phyloP scores from a whole-genome alignment of 2,113 vertebrate species.

The Corythornis madagascariensis region DNA sequence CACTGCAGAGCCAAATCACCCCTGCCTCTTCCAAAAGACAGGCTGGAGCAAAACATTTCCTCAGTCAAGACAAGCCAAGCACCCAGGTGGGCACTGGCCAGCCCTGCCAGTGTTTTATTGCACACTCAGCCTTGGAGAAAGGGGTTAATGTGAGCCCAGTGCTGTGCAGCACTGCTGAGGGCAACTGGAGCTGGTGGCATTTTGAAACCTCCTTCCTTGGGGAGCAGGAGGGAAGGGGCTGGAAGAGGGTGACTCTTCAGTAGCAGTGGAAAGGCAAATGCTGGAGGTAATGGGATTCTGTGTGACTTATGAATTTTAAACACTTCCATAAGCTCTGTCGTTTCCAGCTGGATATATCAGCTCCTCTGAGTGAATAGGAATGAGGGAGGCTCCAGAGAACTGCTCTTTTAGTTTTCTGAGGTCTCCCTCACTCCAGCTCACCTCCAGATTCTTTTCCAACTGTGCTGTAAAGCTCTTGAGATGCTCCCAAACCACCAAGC shows the following conservation, averaged over 20 bases:
- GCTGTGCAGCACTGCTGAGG: not conserved
- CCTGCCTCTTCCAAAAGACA: not conserved
- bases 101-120: not conserved
- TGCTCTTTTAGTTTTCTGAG: not conserved
- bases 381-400: not conserved
- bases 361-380: not conserved
- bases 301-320: constrained; percentile 67
- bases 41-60: not conserved
- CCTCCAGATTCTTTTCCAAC: not conserved
- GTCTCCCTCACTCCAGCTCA: not conserved
- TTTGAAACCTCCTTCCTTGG: not conserved
- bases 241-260: not conserved
- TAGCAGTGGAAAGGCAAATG: constrained; percentile 3
- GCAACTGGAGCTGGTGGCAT: not conserved
- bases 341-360: constrained; percentile 44
- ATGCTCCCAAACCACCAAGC: not conserved
- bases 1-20: not conserved
- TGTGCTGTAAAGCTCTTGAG: constrained; percentile 1
- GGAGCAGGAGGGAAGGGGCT: constrained; percentile 6
- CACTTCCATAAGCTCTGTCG: not conserved
- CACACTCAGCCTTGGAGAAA: not conserved
- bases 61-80: not conserved
- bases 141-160: not conserved
- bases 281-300: constrained; percentile 54
- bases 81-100: not conserved